These are phyloP conservation scores for Cheiracanthium punctorium DNA, from an alignment of 2,888 invertebrate genomes.

Conservation along the genomic window DNA sequence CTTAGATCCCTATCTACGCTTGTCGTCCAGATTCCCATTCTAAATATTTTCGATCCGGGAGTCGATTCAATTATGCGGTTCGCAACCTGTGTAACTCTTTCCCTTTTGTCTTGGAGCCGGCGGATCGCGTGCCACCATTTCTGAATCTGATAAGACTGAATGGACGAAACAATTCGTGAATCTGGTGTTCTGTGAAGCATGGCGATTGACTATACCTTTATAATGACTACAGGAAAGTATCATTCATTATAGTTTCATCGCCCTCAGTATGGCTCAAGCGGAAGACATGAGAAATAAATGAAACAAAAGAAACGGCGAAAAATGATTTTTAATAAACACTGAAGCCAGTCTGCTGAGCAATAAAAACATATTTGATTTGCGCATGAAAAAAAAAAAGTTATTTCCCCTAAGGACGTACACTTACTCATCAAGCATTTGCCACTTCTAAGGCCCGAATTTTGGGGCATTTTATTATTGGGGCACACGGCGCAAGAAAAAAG, in stretches of 20 bases:
- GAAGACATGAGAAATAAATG: neutral
- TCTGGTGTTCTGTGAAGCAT: neutral
- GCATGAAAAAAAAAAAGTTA: too few relatives aligned
- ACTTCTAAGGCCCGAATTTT: too few relatives aligned
- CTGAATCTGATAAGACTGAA: neutral
- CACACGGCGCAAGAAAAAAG: too few relatives aligned
- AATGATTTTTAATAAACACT: too few relatives aligned
- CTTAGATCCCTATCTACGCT: neutral
- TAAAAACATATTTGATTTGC: too few relatives aligned
- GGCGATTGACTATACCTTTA: neutral
- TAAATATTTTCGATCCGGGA: neutral
- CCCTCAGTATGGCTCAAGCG: neutral
- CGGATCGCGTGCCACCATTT: neutral
- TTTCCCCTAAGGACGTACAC: too few relatives aligned
- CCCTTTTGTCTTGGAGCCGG: neutral
- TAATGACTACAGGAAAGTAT: neutral
- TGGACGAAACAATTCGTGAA: neutral
- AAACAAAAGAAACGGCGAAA: too few relatives aligned
- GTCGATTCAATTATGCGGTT: neutral
- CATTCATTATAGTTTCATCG: neutral
- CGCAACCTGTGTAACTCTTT: neutral
- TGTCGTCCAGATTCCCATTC: neutral
- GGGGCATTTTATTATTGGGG: too few relatives aligned
- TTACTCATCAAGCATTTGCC: too few relatives aligned
- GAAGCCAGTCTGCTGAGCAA: too few relatives aligned